Conservation (phyloP, 1,140 invertebrate genomes). For the Dysdera silvatica region DNA sequence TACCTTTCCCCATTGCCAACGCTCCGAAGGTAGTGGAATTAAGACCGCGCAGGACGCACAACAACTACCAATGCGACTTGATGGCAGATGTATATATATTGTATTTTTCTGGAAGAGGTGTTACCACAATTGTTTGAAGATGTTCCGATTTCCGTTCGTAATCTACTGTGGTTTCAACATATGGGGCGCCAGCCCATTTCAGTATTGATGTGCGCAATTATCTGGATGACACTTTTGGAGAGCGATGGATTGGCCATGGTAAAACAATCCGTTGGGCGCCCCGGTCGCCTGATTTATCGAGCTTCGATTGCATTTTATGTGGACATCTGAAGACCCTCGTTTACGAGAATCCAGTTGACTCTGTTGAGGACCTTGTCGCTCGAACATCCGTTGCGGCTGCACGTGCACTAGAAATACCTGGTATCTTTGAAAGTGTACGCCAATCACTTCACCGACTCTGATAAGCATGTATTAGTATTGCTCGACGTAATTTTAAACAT, state of each 20-base stretch:
- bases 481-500: conserved; percentile 1
- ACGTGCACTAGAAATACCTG: neutral
- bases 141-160: neutral
- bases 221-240: neutral
- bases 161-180: conserved; percentile 3
- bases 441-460: neutral
- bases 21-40: too few relatives aligned
- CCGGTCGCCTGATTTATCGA: neutral
- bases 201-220: too few relatives aligned
- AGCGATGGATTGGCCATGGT: neutral
- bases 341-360: neutral
- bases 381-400: neutral
- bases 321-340: conserved; percentile 6
- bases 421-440: neutral
- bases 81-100: too few relatives aligned
- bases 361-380: neutral
- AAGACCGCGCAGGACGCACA: too few relatives aligned
- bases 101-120: neutral
- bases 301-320: neutral
- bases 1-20: too few relatives aligned
- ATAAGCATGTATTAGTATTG: neutral
- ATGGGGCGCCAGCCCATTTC: neutral
- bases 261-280: neutral
- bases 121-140: too few relatives aligned
- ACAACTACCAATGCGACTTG: too few relatives aligned